Percentiles rank a stretch among this genome's conserved stretches.
Evolutionary conservation across 2,888 invertebrate genomes (phyloP).

Genomic region (Molanna angustata): DNA sequence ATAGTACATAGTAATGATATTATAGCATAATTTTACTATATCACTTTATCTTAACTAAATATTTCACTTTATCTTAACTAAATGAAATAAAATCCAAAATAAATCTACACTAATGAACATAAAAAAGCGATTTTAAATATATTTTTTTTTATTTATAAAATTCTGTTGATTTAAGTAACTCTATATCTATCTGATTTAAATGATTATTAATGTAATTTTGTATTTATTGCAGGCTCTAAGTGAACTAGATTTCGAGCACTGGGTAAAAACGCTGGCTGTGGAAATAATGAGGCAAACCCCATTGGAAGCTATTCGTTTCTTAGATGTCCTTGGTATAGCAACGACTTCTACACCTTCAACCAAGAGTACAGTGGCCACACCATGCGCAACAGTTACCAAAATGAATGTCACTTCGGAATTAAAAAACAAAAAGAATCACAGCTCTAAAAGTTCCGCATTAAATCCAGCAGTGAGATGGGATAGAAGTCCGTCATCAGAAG

Average conservation of each 20-base stretch:
- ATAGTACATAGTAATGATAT: no score
- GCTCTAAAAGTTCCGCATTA: background rate
- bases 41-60: no score
- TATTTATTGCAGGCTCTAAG: conserved; percentile 66
- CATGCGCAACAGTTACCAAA: background rate
- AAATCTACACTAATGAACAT: no score
- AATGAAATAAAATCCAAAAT: no score
- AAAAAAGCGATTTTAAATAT: no score
- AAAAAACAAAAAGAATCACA: conserved; percentile 4
- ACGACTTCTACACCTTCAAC: conserved; percentile 37
- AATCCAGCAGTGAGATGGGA: conserved; percentile 22
- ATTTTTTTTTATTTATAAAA: no score
- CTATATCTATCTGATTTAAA: background rate
- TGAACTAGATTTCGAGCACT: conserved; percentile 67
- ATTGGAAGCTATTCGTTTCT: conserved; percentile 66
- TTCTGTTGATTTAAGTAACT: no score
- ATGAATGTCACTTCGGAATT: background rate
- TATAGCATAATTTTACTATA: no score
- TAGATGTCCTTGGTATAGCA: conserved; percentile 66
- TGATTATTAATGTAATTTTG: background rate
- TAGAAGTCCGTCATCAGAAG: conserved; percentile 31
- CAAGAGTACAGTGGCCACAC: conserved; percentile 7
- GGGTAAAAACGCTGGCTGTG: conserved; percentile 72
- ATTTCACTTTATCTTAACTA: no score
- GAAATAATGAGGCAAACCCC: conserved; percentile 75